Evolutionary conservation across 2,888 invertebrate genomes (phyloP), one percentile per base, ranked within the genome.

Genomic region (Eupelmus urozonus): DNA sequence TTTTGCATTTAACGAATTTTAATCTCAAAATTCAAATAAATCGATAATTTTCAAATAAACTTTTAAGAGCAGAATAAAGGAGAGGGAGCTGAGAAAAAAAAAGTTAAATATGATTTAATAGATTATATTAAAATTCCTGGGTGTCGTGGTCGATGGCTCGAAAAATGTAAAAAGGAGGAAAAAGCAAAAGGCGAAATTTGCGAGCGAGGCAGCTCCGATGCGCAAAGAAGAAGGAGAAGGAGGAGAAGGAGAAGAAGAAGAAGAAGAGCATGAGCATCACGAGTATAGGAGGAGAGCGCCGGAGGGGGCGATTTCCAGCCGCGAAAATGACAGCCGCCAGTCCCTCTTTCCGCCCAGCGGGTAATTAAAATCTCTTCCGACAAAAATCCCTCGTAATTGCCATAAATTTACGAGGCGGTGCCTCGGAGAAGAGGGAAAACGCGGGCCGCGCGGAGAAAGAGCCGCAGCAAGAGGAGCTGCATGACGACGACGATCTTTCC

Each of bases 281-380:
- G n/a, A 20, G 7, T 20, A 20, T 11, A 53, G 20, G 72, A 16
- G 51, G 51, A 62, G 59, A 16, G 59, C 62, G 25, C 70, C 76
- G 55, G 65, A 76, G 72, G 77, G 73, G 63, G 70, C 65, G 63
- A 74, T 74, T 69, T 63, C 49, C 63, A 74, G 63, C 74, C 63
- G 70, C 73, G 74, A 78, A 78, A 74, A 78, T 74, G 78, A 74
- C 78, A 73, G 73, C 63, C 65, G 69, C 40, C 67, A 60, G 66
- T 72, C 77, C 66, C 66, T 67, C 72, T 60, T 66, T 55, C 78
- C 78, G 73, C 78, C 70, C 73, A 74, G 69, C 69, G 73, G 78
- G 78, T 74, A 78, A 78, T 78, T 78, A 78, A 78, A 78, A 74
- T 65, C 78, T 69, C 78, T 69, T 74, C 57, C 73, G 70, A 73